Evolutionary conservation across 2,797 vertebrate genomes (phyloP), one percentile per base, ranked within the genome.

Genomic region (Bothrops alternatus): DNA sequence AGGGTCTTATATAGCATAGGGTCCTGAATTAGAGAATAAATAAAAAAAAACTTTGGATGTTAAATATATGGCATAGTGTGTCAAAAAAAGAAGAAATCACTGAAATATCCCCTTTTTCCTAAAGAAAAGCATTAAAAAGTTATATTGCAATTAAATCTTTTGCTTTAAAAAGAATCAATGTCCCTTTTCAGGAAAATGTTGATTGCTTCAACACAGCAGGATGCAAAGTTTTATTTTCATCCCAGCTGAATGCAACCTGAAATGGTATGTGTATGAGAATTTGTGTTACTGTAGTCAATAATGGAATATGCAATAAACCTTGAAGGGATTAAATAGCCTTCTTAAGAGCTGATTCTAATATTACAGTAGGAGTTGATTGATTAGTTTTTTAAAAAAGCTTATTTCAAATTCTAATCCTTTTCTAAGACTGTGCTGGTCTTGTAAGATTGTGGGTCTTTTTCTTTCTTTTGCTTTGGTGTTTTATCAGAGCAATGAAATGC

Each of bases 351-450:
- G 96, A 97, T 98, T 98, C 98, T 98, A 98, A 98, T 98, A 98
- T 98, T 98, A 97, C 98, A 97, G 97, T 98, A 97, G 96, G 97
- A 98, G 96, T 98, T 98, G 98, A 99, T 99, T 99, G 98, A 99
- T 99, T 98, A 98, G 98, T 98, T 99, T 99, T 98, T 98, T 97
- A 98, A 98, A 97, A 97, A 98, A 98, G 98, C 98, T 98, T 98
- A 98, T 99, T 98, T 98, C 98, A 98, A 98, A 98, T 98, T 98
- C 98, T 98, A 99, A 99, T 99, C 98, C 98, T 96, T 98, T 98
- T 99, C 98, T 98, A 82, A 98, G 98, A 98, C 98, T 99, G 98
- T 99, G 98, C 97, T 98, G 96, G 98, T 98, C 97, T 98, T 99
- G 98, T 99, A 99, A 98, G 98, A 98, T 98, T 98, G 69, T 85